A percentile compares a stretch with the other conserved stretches of the same genome.
These are phyloP conservation scores for Graptemys geographica DNA, from an alignment of 2,797 vertebrate species.

Conservation along the genomic window DNA sequence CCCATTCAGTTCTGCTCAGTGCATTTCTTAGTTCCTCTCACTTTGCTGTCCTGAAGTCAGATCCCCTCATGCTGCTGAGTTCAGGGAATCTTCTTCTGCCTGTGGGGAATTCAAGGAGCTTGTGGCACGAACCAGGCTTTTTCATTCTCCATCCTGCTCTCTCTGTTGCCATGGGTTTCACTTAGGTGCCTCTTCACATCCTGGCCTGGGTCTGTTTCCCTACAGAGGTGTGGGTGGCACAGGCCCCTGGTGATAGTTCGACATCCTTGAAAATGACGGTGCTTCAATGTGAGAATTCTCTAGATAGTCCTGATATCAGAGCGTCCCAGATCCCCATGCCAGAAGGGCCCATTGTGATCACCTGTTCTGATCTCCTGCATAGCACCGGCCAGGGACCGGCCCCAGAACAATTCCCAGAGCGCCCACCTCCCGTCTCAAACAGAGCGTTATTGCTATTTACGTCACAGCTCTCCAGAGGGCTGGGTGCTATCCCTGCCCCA, in stretches of 20 bases:
- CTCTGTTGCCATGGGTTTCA: neutral
- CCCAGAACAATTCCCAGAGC: too few relatives aligned
- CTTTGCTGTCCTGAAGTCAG: neutral
- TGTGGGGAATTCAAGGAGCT: neutral
- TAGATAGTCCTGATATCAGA: neutral
- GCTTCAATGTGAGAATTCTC: neutral
- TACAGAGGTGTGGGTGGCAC: neutral
- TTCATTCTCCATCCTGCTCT: neutral
- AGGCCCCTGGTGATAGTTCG: neutral
- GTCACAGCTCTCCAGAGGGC: too few relatives aligned
- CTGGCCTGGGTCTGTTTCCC: neutral
- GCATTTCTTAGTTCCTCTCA: neutral
- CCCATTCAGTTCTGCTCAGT: neutral
- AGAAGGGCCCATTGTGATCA: too few relatives aligned
- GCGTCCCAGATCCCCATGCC: neutral
- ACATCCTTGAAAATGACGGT: neutral
- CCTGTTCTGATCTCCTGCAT: too few relatives aligned
- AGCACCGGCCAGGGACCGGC: too few relatives aligned
- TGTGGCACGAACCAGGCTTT: too few relatives aligned
- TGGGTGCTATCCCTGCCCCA: neutral
- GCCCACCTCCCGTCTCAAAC: too few relatives aligned
- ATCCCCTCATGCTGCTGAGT: neutral
- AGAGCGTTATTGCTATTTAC: too few relatives aligned
- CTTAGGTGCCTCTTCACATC: neutral
- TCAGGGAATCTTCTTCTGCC: neutral